Percentiles rank a stretch among this genome's conserved stretches.
phyloP scores from a whole-genome alignment of 1,140 invertebrate species.

The Antheraea pernyi region DNA sequence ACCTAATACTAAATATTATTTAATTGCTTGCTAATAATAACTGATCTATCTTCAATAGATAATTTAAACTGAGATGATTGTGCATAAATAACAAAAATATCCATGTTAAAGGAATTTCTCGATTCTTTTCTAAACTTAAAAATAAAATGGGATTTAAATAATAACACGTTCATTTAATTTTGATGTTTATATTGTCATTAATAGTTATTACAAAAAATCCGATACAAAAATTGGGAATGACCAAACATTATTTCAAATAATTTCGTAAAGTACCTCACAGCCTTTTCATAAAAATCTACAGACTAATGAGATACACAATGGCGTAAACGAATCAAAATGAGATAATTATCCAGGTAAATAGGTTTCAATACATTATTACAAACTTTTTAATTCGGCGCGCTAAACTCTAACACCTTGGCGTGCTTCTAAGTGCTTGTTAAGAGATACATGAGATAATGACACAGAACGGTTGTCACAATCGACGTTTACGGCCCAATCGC shows the following conservation, averaged over 20 bases:
- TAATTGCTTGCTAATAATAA: too few relatives aligned
- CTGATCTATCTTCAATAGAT: too few relatives aligned
- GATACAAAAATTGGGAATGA: background rate
- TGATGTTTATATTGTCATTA: background rate
- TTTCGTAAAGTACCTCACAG: slow-evolving; percentile 12
- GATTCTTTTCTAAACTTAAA: too few relatives aligned
- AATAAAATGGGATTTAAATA: background rate
- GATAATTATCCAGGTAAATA: background rate
- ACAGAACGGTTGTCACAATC: slow-evolving; percentile 29
- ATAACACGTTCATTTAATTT: background rate
- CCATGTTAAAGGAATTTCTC: too few relatives aligned
- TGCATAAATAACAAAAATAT: too few relatives aligned
- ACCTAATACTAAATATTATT: too few relatives aligned
- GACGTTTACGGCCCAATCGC: slow-evolving; percentile 82
- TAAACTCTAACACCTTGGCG: slow-evolving; percentile 11
- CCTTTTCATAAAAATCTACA: background rate
- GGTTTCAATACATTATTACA: background rate
- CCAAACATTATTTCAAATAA: slow-evolving; percentile 2
- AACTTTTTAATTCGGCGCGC: background rate
- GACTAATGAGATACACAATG: slow-evolving; percentile 8
- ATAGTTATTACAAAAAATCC: background rate
- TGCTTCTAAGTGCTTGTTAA: slow-evolving; percentile 28
- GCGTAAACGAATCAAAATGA: background rate
- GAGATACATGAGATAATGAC: background rate
- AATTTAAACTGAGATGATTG: too few relatives aligned